A percentile compares a stretch with the other conserved stretches of the same genome.
phyloP scores from a whole-genome alignment of 1,140 invertebrate genomes.

The Lordiphosa collinella region DNA sequence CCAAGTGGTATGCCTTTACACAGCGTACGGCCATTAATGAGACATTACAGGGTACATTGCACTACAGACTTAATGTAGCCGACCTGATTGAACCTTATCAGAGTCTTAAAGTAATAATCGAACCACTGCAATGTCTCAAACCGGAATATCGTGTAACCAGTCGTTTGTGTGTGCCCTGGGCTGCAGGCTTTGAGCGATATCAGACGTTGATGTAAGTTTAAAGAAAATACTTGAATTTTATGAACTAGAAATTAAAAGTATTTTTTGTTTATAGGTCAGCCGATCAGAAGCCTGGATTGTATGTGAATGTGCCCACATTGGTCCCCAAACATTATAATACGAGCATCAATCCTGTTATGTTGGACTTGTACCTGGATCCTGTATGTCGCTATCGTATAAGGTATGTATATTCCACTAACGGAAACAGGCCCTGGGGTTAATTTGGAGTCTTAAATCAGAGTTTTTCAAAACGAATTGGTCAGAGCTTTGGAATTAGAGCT shows the following conservation, averaged over 20 bases:
- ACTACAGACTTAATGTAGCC: conserved; percentile 82
- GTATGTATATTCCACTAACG: no score
- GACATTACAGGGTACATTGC: conserved; percentile 80
- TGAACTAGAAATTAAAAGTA: neutral
- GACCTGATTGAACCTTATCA: conserved; percentile 82
- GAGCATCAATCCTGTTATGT: conserved; percentile 63
- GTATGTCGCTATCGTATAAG: conserved; percentile 82
- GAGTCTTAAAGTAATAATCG: conserved; percentile 82
- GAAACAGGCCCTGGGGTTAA: no score
- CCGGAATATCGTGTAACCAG: conserved; percentile 82
- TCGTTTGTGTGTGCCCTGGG: conserved; percentile 84
- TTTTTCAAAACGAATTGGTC: no score
- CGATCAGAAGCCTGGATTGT: conserved; percentile 75
- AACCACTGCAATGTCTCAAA: conserved; percentile 80
- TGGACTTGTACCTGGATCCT: conserved; percentile 83
- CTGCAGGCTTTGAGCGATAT: conserved; percentile 82
- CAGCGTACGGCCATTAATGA: conserved; percentile 77
- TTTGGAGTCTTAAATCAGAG: no score
- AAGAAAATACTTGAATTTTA: no score
- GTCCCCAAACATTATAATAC: conserved; percentile 73
- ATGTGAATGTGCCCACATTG: conserved; percentile 80
- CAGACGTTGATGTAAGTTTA: conserved; percentile 82
- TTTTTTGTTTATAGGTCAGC: conserved; percentile 22
- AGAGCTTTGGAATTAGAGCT: no score
- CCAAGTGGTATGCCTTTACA: conserved; percentile 79